Percentiles rank a stretch among this genome's conserved stretches.
These are phyloP conservation scores for Brachymystax lenok DNA, from an alignment of 2,797 vertebrate genomes.

Conservation along the genomic window DNA sequence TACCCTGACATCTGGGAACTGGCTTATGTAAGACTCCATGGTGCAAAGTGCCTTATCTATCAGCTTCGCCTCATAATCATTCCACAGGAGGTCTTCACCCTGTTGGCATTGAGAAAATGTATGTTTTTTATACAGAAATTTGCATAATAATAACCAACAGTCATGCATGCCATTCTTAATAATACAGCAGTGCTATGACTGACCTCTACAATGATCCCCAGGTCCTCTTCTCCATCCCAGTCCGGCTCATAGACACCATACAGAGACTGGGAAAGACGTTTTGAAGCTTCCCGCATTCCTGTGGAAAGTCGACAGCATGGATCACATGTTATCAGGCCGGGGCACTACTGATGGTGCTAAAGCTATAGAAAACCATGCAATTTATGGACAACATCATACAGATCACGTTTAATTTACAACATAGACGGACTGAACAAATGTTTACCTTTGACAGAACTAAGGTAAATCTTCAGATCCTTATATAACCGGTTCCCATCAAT, in stretches of 20 bases:
- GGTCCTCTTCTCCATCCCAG: conserved; percentile 85
- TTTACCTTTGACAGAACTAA: conserved; percentile 86
- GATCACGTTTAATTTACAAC: conserved; percentile 9
- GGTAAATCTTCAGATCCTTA: conserved; percentile 89
- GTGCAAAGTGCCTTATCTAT: conserved; percentile 85
- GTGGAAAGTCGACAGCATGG: conserved; percentile 11
- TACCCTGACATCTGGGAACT: conserved; percentile 91
- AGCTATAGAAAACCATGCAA: background rate
- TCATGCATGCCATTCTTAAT: background rate
- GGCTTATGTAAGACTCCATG: conserved; percentile 90
- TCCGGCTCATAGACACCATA: conserved; percentile 85
- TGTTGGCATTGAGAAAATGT: conserved; percentile 48
- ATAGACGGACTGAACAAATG: background rate
- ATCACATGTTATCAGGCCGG: conserved; percentile 2
- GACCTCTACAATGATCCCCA: conserved; percentile 85
- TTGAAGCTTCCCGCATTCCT: conserved; percentile 94
- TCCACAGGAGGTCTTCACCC: conserved; percentile 95
- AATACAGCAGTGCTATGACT: conserved; percentile 32
- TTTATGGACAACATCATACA: background rate
- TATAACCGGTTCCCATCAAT: conserved; percentile 85
- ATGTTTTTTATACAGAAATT: background rate
- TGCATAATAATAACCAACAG: conserved; percentile 22
- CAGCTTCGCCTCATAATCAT: conserved; percentile 92
- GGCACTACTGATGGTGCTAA: background rate
- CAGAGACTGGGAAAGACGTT: conserved; percentile 87